Conservation (phyloP, 2,797 vertebrate genomes). For the Melanotaenia nigrans region DNA sequence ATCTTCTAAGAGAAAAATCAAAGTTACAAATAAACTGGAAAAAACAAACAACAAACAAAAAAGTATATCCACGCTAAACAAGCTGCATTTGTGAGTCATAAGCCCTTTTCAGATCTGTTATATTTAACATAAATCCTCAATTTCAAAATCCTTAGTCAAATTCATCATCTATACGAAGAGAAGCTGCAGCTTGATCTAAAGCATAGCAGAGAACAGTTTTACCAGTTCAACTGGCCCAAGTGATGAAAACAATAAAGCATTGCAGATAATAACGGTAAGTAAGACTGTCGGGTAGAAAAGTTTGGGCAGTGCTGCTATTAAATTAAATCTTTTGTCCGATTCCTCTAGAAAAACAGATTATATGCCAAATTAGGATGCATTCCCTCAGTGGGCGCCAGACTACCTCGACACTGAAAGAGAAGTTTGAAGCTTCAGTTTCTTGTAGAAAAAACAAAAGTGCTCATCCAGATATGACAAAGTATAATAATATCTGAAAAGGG, state of each 20-base stretch:
- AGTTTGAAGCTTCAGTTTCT: not conserved
- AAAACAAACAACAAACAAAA: not conserved
- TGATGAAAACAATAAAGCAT: not conserved
- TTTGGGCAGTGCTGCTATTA: not conserved
- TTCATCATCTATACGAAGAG: not conserved
- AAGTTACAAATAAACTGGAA: not conserved
- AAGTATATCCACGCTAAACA: not conserved
- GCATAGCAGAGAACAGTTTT: not conserved
- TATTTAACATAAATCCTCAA: not conserved
- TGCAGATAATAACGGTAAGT: not conserved
- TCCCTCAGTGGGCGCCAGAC: not conserved
- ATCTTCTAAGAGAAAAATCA: conserved; percentile 75
- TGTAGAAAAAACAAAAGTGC: not conserved
- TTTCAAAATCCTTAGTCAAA: not conserved
- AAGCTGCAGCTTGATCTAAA: not conserved
- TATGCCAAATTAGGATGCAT: not conserved
- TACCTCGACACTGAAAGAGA: not conserved
- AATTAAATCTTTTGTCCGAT: not conserved
- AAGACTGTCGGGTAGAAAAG: not conserved
- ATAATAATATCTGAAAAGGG: not conserved
- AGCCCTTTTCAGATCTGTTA: not conserved
- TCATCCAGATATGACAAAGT: not conserved
- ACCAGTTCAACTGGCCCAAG: too few relatives aligned
- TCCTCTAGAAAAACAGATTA: not conserved
- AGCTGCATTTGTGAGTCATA: not conserved